phyloP scores from a whole-genome alignment of 30 jellyfish, hydroid and myxozoan species.

The Clytia hemisphaerica region DNA sequence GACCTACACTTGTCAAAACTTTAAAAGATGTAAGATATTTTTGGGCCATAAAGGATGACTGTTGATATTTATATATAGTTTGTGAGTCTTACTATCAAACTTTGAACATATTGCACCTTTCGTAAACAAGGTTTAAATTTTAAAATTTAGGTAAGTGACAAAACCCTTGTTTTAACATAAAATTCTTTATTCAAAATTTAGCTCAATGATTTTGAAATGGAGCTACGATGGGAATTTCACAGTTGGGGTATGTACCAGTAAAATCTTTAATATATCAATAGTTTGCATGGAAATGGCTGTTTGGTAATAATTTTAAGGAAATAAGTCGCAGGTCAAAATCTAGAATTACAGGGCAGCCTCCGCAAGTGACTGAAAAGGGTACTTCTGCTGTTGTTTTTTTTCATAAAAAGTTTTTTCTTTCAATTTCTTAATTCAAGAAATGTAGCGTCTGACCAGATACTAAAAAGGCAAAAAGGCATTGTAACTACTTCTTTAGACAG shows the following conservation, averaged over 20 bases:
- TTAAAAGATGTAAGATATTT: slow-evolving; percentile 55
- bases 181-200: not conserved
- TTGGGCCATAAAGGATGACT: too few species aligned
- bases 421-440: not conserved
- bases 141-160: not conserved
- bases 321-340: too few species aligned
- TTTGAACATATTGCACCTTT: not conserved
- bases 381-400: too few species aligned
- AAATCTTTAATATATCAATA: too few species aligned
- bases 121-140: not conserved
- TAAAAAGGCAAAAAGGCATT: too few species aligned
- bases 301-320: too few species aligned
- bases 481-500: too few species aligned
- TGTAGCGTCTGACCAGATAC: too few species aligned
- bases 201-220: slow-evolving; percentile 68
- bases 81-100: not conserved
- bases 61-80: not conserved
- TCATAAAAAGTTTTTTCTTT: not conserved
- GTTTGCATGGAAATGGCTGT: too few species aligned
- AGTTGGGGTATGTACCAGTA: slow-evolving; percentile 93
- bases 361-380: too few species aligned
- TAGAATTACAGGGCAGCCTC: too few species aligned
- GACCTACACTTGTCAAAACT: slow-evolving; percentile 78
- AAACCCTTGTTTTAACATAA: not conserved
- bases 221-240: slow-evolving; percentile 92